These are phyloP conservation scores for Thripadectes ignobilis DNA, from an alignment of 2,797 vertebrate species.

Conservation along the genomic window DNA sequence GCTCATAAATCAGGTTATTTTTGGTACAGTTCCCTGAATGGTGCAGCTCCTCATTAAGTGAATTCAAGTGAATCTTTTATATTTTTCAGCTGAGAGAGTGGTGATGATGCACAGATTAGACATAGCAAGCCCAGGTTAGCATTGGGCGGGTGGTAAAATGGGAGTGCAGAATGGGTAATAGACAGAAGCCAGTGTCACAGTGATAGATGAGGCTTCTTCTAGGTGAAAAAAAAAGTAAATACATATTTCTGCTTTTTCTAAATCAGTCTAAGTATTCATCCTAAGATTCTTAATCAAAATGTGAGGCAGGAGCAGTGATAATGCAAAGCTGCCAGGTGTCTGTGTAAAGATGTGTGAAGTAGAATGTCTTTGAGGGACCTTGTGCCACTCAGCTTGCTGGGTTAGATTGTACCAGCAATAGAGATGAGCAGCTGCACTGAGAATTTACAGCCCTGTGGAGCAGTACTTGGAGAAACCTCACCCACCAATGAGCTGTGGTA, in stretches of 20 bases:
- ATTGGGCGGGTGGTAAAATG: background rate
- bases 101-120: background rate
- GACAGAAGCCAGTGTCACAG: background rate
- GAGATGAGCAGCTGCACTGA: background rate
- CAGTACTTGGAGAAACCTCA: background rate
- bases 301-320: background rate
- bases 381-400: background rate
- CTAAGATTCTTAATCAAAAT: background rate
- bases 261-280: background rate
- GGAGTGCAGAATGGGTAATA: background rate
- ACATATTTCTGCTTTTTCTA: background rate
- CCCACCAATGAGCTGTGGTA: background rate
- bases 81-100: background rate
- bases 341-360: background rate
- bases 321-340: background rate
- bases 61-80: background rate
- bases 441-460: background rate
- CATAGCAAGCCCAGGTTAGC: background rate
- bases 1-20: conserved; percentile 10
- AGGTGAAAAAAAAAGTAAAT: background rate
- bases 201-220: background rate
- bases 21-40: background rate
- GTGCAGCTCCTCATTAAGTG: background rate
- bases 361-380: background rate
- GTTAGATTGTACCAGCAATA: background rate